Evolutionary conservation across 2,888 invertebrate genomes (phyloP).

Genomic region (Dasysyrphus albostriatus): DNA sequence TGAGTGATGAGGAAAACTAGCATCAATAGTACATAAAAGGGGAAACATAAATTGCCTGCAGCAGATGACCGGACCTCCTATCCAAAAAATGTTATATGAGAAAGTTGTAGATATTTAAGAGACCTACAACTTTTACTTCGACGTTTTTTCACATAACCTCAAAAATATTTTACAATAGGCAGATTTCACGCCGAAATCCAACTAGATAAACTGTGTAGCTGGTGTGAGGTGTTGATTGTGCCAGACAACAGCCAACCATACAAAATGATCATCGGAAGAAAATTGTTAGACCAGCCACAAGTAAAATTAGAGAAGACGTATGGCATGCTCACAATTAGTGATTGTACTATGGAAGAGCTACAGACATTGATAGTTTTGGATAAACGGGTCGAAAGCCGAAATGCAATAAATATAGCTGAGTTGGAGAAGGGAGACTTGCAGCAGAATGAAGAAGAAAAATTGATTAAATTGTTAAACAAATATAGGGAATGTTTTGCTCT

Average conservation of each 20-base stretch:
- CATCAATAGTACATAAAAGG: too few species aligned
- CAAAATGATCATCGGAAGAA: slow-evolving; percentile 4
- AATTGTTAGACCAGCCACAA: slow-evolving; percentile 19
- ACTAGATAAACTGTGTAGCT: neutral
- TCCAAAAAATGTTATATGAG: too few species aligned
- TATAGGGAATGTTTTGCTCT: too few species aligned
- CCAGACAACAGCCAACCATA: slow-evolving; percentile 5
- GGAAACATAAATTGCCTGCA: too few species aligned
- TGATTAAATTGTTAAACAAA: neutral
- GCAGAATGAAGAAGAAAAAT: neutral
- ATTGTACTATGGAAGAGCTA: slow-evolving; percentile 8
- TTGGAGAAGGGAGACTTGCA: neutral
- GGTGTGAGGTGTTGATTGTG: slow-evolving; percentile 20
- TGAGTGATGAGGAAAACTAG: too few species aligned
- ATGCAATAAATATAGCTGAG: neutral
- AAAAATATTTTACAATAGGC: too few species aligned
- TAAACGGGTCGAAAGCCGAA: too few species aligned
- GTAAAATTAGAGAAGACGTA: neutral
- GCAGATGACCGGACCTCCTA: too few species aligned
- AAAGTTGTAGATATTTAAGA: too few species aligned
- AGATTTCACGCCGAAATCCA: neutral
- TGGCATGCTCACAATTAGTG: neutral
- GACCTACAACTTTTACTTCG: too few species aligned
- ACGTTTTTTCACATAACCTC: too few species aligned
- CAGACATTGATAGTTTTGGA: neutral